These are phyloP conservation scores for Araneus ventricosus DNA, from an alignment of 1,140 invertebrate species.

Conservation along the genomic window DNA sequence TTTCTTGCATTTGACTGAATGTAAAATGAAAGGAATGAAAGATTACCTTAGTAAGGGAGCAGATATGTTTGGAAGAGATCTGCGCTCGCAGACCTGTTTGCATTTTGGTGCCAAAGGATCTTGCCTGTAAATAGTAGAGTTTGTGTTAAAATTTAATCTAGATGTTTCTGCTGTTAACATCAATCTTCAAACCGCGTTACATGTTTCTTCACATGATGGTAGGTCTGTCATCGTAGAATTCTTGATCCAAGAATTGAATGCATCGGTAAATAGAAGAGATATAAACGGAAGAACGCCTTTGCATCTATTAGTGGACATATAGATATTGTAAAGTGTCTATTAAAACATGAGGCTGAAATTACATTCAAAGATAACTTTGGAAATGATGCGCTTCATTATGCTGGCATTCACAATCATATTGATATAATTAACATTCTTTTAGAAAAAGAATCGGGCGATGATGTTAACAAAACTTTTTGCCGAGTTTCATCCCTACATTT, in stretches of 20 bases:
- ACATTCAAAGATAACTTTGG: slow-evolving; percentile 87
- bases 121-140: neutral
- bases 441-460: slow-evolving; percentile 83
- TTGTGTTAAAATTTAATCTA: neutral
- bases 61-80: slow-evolving; percentile 36
- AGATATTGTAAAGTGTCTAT: slow-evolving; percentile 14
- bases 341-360: slow-evolving; percentile 86
- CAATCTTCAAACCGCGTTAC: neutral
- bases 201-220: slow-evolving; percentile 24
- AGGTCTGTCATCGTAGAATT: neutral
- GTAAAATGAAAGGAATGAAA: neutral
- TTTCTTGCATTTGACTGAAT: neutral
- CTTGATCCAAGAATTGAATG: neutral
- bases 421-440: slow-evolving; percentile 87
- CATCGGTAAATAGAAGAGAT: neutral
- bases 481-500: neutral
- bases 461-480: neutral
- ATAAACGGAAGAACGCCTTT: slow-evolving; percentile 3
- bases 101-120: slow-evolving; percentile 57
- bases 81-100: neutral
- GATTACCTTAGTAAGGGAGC: neutral
- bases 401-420: slow-evolving; percentile 92
- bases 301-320: neutral
- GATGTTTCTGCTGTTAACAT: neutral
- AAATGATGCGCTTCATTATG: slow-evolving; percentile 97